Evolutionary conservation across 2,113 vertebrate species (phyloP).

Genomic region (Chinchilla lanigera): DNA sequence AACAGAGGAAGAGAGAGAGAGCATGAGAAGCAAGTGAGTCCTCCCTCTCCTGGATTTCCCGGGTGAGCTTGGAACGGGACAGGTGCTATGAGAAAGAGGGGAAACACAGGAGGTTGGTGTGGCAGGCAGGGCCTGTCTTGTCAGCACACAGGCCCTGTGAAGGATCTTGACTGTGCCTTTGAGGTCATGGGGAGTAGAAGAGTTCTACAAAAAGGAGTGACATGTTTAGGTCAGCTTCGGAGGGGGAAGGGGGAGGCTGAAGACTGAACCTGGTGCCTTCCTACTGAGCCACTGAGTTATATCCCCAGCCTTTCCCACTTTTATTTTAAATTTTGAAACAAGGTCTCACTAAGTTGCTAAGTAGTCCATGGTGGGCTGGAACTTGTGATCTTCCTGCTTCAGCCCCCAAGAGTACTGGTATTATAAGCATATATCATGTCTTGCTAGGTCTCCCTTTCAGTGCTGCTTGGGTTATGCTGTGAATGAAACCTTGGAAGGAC

Average conservation of each 20-base stretch:
- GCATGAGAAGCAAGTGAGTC: not conserved
- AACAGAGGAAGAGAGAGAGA: not conserved
- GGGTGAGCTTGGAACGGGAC: not conserved
- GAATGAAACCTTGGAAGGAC: not conserved
- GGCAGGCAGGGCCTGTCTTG: not conserved
- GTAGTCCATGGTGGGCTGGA: not conserved
- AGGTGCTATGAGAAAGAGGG: not conserved
- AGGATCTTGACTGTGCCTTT: not conserved
- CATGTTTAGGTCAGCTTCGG: not conserved
- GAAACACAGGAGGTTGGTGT: rapidly evolving
- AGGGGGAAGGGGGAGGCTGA: not conserved
- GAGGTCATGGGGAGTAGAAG: not conserved
- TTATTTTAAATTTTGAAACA: not conserved
- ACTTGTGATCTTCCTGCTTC: not conserved
- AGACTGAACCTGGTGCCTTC: not conserved
- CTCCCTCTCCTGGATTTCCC: not conserved
- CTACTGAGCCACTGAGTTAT: not conserved
- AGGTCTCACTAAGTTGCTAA: not conserved
- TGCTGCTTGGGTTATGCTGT: not conserved
- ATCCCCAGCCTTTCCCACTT: not conserved
- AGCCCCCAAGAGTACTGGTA: not conserved
- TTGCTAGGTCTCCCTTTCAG: not conserved
- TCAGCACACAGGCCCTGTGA: not conserved
- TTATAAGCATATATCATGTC: not conserved
- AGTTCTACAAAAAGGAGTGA: not conserved